A percentile compares a stretch with the other conserved stretches of the same genome.
Conservation (phyloP, 2,113 vertebrate genomes). For the Azemiops feae region DNA sequence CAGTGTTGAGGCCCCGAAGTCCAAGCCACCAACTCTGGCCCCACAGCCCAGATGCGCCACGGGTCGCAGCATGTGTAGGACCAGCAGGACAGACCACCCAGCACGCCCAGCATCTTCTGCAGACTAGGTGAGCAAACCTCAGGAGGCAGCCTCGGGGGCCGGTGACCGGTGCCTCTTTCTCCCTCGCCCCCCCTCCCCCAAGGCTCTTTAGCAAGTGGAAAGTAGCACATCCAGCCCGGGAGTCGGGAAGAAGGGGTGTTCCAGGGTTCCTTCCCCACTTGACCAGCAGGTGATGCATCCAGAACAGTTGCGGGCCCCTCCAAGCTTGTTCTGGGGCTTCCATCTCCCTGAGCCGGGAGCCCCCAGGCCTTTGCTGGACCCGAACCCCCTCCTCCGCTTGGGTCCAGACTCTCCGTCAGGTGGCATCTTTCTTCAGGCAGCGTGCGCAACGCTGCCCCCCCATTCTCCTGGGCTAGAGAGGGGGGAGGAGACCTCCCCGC, state of each 20-base stretch:
- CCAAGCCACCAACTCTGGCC: neutral
- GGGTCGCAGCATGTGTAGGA: neutral
- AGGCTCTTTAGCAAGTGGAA: neutral
- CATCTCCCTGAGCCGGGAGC: neutral
- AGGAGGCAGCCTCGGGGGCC: neutral
- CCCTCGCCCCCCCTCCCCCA: neutral
- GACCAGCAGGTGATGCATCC: neutral
- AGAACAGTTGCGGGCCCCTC: neutral
- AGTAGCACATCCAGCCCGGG: neutral
- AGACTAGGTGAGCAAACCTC: neutral
- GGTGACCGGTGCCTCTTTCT: neutral
- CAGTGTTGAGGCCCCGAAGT: neutral
- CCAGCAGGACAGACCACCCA: neutral
- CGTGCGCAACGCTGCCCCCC: too few species aligned
- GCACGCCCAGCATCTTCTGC: neutral
- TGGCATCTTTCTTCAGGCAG: neutral
- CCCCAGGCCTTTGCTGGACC: neutral
- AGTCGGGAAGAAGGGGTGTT: neutral
- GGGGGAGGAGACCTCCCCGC: neutral
- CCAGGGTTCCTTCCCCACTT: neutral
- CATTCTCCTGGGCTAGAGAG: neutral
- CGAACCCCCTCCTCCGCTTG: neutral
- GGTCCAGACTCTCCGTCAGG: neutral
- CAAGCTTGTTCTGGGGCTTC: neutral
- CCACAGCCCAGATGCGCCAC: neutral